Evolutionary conservation across 2,888 invertebrate species (phyloP).

Genomic region (Yponomeuta cagnagella): DNA sequence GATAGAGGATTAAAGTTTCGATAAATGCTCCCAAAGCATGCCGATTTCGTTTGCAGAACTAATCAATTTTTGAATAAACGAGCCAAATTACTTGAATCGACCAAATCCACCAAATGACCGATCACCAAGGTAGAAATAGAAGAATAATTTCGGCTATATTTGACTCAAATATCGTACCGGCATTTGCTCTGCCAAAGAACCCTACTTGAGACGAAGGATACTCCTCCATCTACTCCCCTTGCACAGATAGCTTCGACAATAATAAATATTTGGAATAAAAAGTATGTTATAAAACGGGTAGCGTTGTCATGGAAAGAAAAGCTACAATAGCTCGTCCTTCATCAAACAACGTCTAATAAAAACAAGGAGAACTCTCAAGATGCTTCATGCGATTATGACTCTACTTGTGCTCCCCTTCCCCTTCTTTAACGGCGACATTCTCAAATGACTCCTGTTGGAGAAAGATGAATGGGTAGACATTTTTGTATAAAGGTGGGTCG

Average conservation of each 20-base stretch:
- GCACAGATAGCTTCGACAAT: conserved; percentile 43
- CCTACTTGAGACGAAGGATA: conserved; percentile 33
- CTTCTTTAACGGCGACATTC: conserved; percentile 67
- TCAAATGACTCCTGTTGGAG: conserved; percentile 68
- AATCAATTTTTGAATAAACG: too few relatives aligned
- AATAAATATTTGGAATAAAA: conserved; percentile 54
- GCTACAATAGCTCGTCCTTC: conserved; percentile 28
- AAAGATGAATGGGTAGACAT: conserved; percentile 73
- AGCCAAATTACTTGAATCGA: too few relatives aligned
- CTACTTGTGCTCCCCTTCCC: conserved; percentile 60
- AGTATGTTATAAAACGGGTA: conserved; percentile 30
- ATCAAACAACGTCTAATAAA: conserved; percentile 22
- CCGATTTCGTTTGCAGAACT: too few relatives aligned
- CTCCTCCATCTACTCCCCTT: conserved; percentile 21
- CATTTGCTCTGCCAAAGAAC: conserved; percentile 27
- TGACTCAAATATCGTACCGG: background rate
- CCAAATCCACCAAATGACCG: too few relatives aligned
- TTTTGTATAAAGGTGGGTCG: conserved; percentile 64
- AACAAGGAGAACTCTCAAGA: conserved; percentile 32
- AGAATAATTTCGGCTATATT: background rate
- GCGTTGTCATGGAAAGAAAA: conserved; percentile 25
- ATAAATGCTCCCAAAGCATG: too few relatives aligned
- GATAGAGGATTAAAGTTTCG: too few relatives aligned
- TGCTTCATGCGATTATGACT: conserved; percentile 52
- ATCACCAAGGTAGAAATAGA: background rate